Evolutionary conservation across 2,888 invertebrate genomes (phyloP).

Genomic region (Cheilosia vernalis): DNA sequence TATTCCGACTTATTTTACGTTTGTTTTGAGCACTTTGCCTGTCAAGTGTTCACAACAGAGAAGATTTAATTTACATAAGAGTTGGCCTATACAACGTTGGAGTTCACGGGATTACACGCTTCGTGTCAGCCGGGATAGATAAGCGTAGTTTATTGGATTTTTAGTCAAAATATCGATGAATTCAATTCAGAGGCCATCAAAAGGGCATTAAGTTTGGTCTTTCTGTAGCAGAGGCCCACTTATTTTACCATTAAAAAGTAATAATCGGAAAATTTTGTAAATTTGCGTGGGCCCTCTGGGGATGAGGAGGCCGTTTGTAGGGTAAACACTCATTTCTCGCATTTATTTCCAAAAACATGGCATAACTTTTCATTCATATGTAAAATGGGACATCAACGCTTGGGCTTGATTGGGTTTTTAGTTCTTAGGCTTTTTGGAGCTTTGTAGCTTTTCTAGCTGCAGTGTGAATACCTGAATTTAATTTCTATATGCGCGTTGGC

Average conservation of each 20-base stretch:
- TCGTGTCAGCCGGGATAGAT: neutral
- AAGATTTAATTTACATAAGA: conserved; percentile 45
- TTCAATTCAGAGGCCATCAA: conserved; percentile 32
- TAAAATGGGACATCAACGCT: too few species aligned
- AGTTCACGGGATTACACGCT: conserved; percentile 7
- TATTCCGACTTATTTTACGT: conserved; percentile 25
- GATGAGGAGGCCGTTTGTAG: too few species aligned
- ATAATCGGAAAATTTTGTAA: neutral
- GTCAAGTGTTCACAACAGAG: conserved; percentile 36
- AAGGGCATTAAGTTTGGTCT: conserved; percentile 36
- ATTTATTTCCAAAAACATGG: too few species aligned
- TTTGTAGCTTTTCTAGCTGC: too few species aligned
- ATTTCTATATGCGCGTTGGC: too few species aligned
- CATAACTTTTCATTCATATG: too few species aligned
- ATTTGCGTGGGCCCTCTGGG: too few species aligned
- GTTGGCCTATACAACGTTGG: conserved; percentile 28
- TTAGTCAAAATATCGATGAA: conserved; percentile 21
- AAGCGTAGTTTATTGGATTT: conserved; percentile 13
- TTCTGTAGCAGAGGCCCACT: neutral
- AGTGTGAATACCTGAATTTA: too few species aligned
- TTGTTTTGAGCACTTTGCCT: conserved; percentile 17
- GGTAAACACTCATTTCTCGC: too few species aligned
- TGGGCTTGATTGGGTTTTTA: too few species aligned
- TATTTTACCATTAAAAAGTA: neutral
- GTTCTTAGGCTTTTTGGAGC: too few species aligned